A percentile compares a stretch with the other conserved stretches of the same genome.
Evolutionary conservation across 2,797 vertebrate genomes (phyloP).

Genomic region (Vireo griseus): DNA sequence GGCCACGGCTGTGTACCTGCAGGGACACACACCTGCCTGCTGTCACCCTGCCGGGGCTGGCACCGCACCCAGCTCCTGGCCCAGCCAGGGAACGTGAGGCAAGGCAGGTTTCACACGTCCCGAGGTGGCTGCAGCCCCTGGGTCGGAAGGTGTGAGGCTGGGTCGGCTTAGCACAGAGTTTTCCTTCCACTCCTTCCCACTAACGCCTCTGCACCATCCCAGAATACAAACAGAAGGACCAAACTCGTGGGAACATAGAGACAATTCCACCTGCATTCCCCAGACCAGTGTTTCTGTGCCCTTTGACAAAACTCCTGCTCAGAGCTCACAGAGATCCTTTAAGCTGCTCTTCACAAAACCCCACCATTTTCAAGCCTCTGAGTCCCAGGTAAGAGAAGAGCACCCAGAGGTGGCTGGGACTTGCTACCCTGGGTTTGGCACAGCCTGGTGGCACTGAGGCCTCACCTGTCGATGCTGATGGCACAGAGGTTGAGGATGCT

Average conservation of each 20-base stretch:
- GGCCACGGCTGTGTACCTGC: slow-evolving; percentile 96
- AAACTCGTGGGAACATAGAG: rapidly evolving
- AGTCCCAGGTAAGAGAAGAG: not conserved
- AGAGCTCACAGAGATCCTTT: not conserved
- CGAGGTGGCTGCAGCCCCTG: not conserved
- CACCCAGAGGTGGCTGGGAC: rapidly evolving
- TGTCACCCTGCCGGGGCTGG: not conserved
- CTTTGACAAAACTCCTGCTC: not conserved
- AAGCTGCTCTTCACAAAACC: not conserved
- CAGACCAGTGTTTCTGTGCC: rapidly evolving
- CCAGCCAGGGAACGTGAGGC: rapidly evolving
- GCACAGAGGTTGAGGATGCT: slow-evolving; percentile 99
- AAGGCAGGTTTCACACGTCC: rapidly evolving
- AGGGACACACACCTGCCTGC: not conserved
- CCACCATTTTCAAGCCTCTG: not conserved
- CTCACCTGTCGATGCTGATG: slow-evolving; percentile 99
- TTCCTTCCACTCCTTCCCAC: not conserved
- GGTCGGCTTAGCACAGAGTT: rapidly evolving
- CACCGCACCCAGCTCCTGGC: not conserved
- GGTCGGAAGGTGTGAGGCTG: not conserved
- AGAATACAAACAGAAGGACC: rapidly evolving
- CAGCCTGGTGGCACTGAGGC: not conserved
- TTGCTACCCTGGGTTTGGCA: rapidly evolving
- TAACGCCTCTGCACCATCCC: rapidly evolving
- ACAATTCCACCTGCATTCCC: not conserved